Base-by-base conservation (phyloP, 2,113 vertebrate species). In the Aplodontia rufa region DNA sequence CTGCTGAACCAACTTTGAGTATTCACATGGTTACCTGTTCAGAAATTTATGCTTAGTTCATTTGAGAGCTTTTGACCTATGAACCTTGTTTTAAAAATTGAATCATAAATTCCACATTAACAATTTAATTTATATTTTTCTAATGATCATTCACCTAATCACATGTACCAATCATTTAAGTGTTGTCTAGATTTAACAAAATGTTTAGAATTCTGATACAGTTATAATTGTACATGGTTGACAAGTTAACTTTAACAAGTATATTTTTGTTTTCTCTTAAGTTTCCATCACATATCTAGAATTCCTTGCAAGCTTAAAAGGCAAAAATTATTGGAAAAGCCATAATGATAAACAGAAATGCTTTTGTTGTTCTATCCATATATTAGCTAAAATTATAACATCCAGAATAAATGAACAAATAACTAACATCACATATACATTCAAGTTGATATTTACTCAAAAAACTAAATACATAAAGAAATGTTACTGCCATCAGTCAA, bases 1-100 rank as follows among this genome's bases (percentile, higher is more conserved):
- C 6, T 87, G 11, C 78, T 97, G 55, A 3, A 68, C 69, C 98
- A 91, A 95, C 84, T 97, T 97, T 95, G 45, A 97, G 82, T 69
- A 8, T 90, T 40, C 51, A 20, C 92, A 3, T 81, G n/a, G 81
- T 89, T 35, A 71, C 1, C 1, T 78, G 91, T 60, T 96, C 35
- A 42, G 45, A 71, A 94, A 86, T 95, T 97, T 97, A 76, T 94
- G 6, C 32, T 93, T 97, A 68, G 64, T 24, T 95, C 42, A 45
- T 45, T 72, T 95, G 85, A 93, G 32, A 97, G 60, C 3, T 37
- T 92, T 66, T 32, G 60, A 92, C 13, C 90, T 93, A 35, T 90
- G 32, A 90, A 91, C 96, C 0, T 24, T 89, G 95, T 72, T 90
- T 96, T 85, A 95, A 93, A 74, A 92, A 82, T 60, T 97, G 35